Evolutionary conservation across 2,888 invertebrate genomes (phyloP), one percentile per base, ranked within the genome.

Genomic region (Ischnura elegans): DNA sequence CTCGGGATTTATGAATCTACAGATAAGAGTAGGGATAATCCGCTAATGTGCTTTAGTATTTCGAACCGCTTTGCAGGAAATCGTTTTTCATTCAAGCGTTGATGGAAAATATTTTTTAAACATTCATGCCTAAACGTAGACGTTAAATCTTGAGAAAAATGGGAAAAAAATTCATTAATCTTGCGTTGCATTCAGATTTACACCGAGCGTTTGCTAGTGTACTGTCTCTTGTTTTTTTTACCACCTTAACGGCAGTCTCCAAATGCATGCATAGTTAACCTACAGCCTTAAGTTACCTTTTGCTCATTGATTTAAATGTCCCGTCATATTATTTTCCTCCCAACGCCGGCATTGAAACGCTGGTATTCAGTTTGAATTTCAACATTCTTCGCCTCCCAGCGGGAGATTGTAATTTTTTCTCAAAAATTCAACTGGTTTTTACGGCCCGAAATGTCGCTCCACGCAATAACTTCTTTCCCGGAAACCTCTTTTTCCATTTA

Each of bases 401-500:
- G n/a, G n/a, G n/a, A n/a, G n/a, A n/a, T n/a, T 36, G 10, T 36
- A 76, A 36, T 13, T 36, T 76, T 76, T 76, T 76, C n/a, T 51
- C 13, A 47, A 47, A 47, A 76, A 76, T 76, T 36, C 76, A 76
- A 76, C 76, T 76, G 76, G 76, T 76, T 51, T 36, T 76, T 76
- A n/a, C 76, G 13, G 36, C 36, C 76, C 36, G 36, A 76, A n/a
- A 51, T 36, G 36, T 76, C 3, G 76, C 76, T n/a, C n/a, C 76
- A 13, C 76, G 36, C 76, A 76, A 76, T 76, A 36, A 76, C 36
- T 76, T 76, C 76, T 76, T 29, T 76, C 36, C 76, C 29, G 76
- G 76, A 76, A 76, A 76, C 29, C 10, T 76, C 76, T 76, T 76
- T 76, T 76, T 76, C 29, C 76, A 76, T 76, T 76, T 76, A 76